Base-by-base conservation (phyloP, 2,797 vertebrate species). In the Todus mexicanus region DNA sequence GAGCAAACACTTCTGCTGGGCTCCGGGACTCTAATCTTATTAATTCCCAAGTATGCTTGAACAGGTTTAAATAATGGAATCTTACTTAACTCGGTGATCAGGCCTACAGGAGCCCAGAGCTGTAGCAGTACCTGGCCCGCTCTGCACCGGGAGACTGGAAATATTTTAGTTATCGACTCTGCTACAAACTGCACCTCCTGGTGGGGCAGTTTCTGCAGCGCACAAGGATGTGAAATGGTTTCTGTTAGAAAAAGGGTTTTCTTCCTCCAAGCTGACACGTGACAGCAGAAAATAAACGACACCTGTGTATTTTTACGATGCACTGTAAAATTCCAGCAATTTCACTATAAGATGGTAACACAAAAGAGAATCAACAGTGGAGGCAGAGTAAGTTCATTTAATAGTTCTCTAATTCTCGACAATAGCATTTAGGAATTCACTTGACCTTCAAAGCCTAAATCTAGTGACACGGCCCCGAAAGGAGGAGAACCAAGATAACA, bases 381-480 rank as follows among this genome's bases (percentile, higher is more conserved):
- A 65, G 42, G 60, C 27, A 88, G 64, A 80, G 14, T 40, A 42
- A 21, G 19, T 48, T n/a, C 4, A 70, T 61, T 35, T 53, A 42
- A 35, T 40, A 7, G 22, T 72, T 71, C 59, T 77, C 74, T 90
- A 40, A 45, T 73, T 82, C 54, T 68, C 13, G 3, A n/a, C 31
- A 73, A 25, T 11, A 84, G n/a, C 33, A 48, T 43, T 65, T 26
- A 11, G 19, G 21, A 25, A 61, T 65, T 77, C 76, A 19, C 35
- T 70, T 87, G 61, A 60, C 65, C 22, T 7, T 2, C 15, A 81
- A 40, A 25, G 56, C 33, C 15, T 45, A 43, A 45, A 45, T 89
- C 20, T 50, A 38, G 33, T 13, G 12, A 38, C 40, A 8, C 1
- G 17, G 50, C 29, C 27, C 42, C 0, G 0, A 66, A 40, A 89